Evolutionary conservation across 2,797 vertebrate genomes (phyloP).

Genomic region (Holocentrus rufus): DNA sequence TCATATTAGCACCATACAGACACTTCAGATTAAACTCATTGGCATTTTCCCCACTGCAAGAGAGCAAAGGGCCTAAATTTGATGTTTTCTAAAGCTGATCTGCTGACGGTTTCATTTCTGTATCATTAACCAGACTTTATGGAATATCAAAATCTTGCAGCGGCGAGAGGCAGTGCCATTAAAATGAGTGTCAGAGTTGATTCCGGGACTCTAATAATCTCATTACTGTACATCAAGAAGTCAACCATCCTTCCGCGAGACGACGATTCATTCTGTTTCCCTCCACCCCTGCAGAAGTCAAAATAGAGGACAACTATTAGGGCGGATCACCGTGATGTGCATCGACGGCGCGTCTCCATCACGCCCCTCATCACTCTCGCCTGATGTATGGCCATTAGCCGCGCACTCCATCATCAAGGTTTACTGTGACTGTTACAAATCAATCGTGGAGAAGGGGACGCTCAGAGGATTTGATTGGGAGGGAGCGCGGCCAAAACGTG

Average conservation of each 20-base stretch:
- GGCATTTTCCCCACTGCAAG: constrained; percentile 17
- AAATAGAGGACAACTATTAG: constrained; percentile 72
- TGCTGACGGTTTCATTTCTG: constrained; percentile 49
- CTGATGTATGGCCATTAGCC: constrained; percentile 73
- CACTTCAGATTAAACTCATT: constrained; percentile 44
- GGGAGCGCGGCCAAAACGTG: constrained; percentile 65
- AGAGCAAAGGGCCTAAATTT: constrained; percentile 10
- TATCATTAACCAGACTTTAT: constrained; percentile 27
- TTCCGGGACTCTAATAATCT: constrained; percentile 73
- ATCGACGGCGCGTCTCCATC: constrained; percentile 44
- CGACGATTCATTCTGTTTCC: constrained; percentile 51
- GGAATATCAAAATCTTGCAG: constrained; percentile 37
- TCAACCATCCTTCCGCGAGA: constrained; percentile 54
- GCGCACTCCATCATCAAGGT: constrained; percentile 67
- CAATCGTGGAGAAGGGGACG: constrained; percentile 63
- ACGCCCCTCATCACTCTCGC: constrained; percentile 63
- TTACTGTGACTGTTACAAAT: constrained; percentile 76
- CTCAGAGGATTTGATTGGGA: constrained; percentile 67
- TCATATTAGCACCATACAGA: constrained; percentile 52
- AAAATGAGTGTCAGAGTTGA: constrained; percentile 62
- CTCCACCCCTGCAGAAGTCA: constrained; percentile 56
- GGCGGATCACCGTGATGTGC: constrained; percentile 56
- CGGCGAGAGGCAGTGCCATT: constrained; percentile 44
- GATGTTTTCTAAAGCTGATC: constrained; percentile 37
- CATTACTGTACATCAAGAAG: constrained; percentile 75